These are phyloP conservation scores for Stichodactyla mertensii DNA, from an alignment of 64 coral and sea anemone species.

Conservation along the genomic window DNA sequence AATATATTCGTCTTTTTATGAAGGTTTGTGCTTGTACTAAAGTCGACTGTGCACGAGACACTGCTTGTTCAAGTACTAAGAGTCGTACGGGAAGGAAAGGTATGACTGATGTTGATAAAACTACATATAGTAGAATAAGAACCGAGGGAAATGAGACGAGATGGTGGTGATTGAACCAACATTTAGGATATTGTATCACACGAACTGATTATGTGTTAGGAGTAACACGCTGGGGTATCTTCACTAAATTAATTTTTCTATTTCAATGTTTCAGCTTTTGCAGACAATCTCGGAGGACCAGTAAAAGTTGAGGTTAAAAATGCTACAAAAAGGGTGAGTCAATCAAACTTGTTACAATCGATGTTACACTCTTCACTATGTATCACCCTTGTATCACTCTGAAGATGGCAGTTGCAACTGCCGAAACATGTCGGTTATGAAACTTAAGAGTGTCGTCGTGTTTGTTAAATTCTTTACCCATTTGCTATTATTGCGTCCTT, in stretches of 20 bases:
- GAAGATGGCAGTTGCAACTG: no score
- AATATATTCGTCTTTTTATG: background rate
- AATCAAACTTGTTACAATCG: background rate
- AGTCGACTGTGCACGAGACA: conserved; percentile 16
- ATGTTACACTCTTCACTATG: no score
- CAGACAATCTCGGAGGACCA: conserved; percentile 28
- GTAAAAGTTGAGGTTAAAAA: conserved; percentile 5
- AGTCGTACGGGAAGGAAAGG: conserved; percentile 51
- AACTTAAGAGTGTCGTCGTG: no score
- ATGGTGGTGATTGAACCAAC: no score
- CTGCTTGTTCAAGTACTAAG: conserved; percentile 39
- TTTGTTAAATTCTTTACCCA: no score
- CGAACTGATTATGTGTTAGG: no score
- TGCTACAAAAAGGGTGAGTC: conserved; percentile 23
- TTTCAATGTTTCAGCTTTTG: background rate
- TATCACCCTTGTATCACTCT: no score
- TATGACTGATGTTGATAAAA: background rate
- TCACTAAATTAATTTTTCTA: background rate
- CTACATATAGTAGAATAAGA: background rate
- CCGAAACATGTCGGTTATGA: no score
- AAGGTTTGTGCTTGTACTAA: conserved; percentile 76
- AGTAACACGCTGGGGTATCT: no score
- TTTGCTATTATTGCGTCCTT: no score
- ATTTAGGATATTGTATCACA: no score
- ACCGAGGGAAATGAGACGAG: background rate